phyloP scores from a whole-genome alignment of 2,888 invertebrate species.

The Drosophila maculinotata region DNA sequence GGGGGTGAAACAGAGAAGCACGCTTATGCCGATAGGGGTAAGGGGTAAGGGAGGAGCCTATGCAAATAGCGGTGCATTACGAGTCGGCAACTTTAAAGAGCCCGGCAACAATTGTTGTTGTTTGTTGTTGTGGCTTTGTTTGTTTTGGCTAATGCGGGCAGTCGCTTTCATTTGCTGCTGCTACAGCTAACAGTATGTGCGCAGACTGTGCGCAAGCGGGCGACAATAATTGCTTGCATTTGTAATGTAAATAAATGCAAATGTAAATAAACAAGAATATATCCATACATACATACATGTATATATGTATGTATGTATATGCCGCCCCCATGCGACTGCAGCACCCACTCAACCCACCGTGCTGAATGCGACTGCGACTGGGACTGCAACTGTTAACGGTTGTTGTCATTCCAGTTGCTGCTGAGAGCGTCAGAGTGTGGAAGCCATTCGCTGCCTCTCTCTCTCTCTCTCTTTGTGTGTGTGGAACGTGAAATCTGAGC shows the following conservation, averaged over 20 bases:
- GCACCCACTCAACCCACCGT: slow-evolving; percentile 31
- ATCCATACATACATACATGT: no score
- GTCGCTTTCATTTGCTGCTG: slow-evolving; percentile 23
- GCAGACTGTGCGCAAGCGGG: slow-evolving; percentile 59
- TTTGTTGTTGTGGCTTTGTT: slow-evolving; percentile 41
- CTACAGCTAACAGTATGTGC: slow-evolving; percentile 53
- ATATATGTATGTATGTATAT: slow-evolving; percentile 65
- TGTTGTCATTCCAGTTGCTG: slow-evolving; percentile 59
- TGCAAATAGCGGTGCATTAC: slow-evolving; percentile 65
- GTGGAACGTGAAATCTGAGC: slow-evolving; percentile 74
- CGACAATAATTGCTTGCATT: slow-evolving; percentile 65
- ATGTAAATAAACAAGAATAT: slow-evolving; percentile 71
- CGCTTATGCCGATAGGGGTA: no score
- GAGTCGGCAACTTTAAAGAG: slow-evolving; percentile 40
- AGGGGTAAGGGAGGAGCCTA: slow-evolving; percentile 18
- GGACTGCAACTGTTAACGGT: slow-evolving; percentile 49
- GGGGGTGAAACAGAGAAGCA: slow-evolving; percentile 41
- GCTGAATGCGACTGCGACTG: slow-evolving; percentile 39
- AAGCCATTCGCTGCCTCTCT: slow-evolving; percentile 34
- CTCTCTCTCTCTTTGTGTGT: slow-evolving; percentile 1
- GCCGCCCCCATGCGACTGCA: slow-evolving; percentile 47
- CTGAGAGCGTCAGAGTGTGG: slow-evolving; percentile 47
- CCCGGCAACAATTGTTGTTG: slow-evolving; percentile 26
- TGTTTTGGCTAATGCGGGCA: slow-evolving; percentile 64
- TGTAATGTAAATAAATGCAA: slow-evolving; percentile 71